Evolutionary conservation across 2,888 invertebrate genomes (phyloP).

Genomic region (Andrena chrysosceles): DNA sequence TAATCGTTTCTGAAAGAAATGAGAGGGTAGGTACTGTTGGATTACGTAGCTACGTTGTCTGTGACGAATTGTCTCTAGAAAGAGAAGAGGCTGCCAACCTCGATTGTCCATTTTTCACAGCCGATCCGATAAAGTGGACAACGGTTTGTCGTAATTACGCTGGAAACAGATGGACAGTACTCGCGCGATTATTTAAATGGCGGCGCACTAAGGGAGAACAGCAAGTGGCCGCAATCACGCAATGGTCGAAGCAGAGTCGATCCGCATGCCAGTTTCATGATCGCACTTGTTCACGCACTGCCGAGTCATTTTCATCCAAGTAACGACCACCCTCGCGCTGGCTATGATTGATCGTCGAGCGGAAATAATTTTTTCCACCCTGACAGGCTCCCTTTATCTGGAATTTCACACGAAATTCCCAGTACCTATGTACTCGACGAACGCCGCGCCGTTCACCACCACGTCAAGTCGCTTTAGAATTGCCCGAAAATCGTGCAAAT

Average conservation of each 20-base stretch:
- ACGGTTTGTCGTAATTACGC: slow-evolving; percentile 22
- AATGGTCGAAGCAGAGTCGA: slow-evolving; percentile 9
- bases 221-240: slow-evolving; percentile 45
- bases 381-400: background rate
- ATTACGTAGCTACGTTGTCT: background rate
- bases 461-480: background rate
- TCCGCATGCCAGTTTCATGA: slow-evolving; percentile 11
- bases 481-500: background rate
- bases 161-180: slow-evolving; percentile 7
- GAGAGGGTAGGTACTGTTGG: background rate
- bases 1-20: too few relatives aligned
- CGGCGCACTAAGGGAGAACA: slow-evolving; percentile 4
- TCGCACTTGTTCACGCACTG: slow-evolving; percentile 31
- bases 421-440: background rate
- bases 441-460: background rate
- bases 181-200: slow-evolving; percentile 26
- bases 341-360: slow-evolving; percentile 19
- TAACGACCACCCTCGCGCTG: background rate
- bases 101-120: background rate
- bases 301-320: slow-evolving; percentile 22
- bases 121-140: slow-evolving; percentile 8
- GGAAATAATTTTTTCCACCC: slow-evolving; percentile 20
- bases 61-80: background rate
- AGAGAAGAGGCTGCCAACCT: background rate
- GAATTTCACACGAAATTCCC: slow-evolving; percentile 3